These are phyloP conservation scores for Paramacrobiotus metropolitanus DNA, from an alignment of 1,140 invertebrate genomes.

Conservation along the genomic window DNA sequence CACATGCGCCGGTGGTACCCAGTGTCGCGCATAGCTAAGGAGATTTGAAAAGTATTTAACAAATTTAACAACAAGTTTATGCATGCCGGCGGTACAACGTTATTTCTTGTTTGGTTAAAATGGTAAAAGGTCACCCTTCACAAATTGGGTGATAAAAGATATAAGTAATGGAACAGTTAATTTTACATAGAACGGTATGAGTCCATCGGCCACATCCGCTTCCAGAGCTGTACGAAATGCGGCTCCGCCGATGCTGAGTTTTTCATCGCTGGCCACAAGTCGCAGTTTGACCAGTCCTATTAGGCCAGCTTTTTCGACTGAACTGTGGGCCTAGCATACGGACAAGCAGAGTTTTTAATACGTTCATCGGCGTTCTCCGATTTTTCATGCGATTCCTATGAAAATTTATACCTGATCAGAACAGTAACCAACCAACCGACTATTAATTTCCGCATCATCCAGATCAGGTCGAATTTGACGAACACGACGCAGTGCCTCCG, in stretches of 20 bases:
- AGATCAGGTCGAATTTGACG: conserved; percentile 42
- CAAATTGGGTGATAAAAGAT: no score
- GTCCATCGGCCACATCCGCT: conserved; percentile 54
- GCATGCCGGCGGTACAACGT: background rate
- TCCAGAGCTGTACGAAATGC: conserved; percentile 50
- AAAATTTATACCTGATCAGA: conserved; percentile 37
- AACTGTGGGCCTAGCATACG: conserved; percentile 53
- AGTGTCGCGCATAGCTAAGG: conserved; percentile 68
- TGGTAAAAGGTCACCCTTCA: no score
- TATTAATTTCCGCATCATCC: conserved; percentile 66
- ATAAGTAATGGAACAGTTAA: no score
- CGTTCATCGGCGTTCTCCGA: no score
- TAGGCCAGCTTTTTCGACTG: conserved; percentile 79
- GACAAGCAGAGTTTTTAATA: background rate
- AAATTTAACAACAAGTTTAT: background rate
- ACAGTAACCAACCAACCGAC: conserved; percentile 73
- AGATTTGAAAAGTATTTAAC: conserved; percentile 10
- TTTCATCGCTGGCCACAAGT: conserved; percentile 49
- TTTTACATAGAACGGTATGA: conserved; percentile 85
- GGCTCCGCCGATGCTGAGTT: conserved; percentile 56
- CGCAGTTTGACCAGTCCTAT: conserved; percentile 72
- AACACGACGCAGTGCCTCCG: conserved; percentile 45
- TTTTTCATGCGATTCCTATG: background rate
- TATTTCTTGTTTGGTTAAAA: conserved; percentile 1
- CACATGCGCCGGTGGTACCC: conserved; percentile 78